These are phyloP conservation scores for Dromas ardeola DNA, from an alignment of 2,113 vertebrate species.

Conservation along the genomic window DNA sequence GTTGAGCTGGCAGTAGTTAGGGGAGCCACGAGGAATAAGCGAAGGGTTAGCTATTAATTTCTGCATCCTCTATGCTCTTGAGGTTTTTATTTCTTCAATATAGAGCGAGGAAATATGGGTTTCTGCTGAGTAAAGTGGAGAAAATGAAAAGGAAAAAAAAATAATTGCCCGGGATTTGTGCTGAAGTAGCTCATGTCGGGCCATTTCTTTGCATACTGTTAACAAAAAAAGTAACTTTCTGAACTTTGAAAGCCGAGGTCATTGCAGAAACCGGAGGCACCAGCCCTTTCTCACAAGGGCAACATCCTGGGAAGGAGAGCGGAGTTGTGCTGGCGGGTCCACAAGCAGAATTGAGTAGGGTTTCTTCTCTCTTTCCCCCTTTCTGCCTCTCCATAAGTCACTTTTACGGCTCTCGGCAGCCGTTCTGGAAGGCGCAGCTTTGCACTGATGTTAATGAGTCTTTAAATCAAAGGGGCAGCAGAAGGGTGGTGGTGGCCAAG, in stretches of 20 bases:
- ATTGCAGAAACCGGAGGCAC: background rate
- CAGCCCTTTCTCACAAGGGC: background rate
- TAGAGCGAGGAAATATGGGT: background rate
- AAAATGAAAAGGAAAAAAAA: background rate
- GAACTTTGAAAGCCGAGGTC: background rate
- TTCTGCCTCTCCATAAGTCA: background rate
- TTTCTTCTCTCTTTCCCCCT: background rate
- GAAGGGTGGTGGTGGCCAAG: background rate
- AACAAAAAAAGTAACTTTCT: background rate
- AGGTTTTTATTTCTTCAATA: slow-evolving; percentile 28
- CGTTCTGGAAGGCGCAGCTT: background rate
- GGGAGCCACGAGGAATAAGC: slow-evolving; percentile 33
- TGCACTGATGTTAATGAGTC: background rate
- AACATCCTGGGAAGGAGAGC: background rate
- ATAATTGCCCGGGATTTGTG: background rate
- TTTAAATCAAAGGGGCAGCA: slow-evolving; percentile 1
- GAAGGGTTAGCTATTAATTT: background rate
- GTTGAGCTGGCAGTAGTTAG: slow-evolving; percentile 57
- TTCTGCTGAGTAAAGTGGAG: background rate
- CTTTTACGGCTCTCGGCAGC: background rate
- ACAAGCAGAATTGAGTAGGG: accelerated
- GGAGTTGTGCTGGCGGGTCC: background rate
- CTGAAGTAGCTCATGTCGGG: background rate
- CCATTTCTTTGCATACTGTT: background rate
- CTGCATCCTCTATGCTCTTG: slow-evolving; percentile 33